Base-by-base conservation (phyloP, 2,797 vertebrate genomes). In the Liasis olivaceus region DNA sequence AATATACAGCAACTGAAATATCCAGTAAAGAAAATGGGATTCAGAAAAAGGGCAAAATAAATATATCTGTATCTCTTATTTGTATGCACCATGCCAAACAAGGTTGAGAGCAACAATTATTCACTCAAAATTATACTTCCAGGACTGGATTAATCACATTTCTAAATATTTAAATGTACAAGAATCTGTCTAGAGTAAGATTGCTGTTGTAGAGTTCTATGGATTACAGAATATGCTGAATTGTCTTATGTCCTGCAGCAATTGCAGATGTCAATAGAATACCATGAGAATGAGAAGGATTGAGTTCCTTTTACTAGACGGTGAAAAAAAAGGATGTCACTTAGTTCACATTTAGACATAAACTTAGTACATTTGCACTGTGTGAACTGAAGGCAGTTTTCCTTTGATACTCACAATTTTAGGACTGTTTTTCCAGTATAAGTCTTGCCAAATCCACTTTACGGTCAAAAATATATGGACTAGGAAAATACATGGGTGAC, bases 1-100 rank as follows among this genome's bases (percentile, higher is more conserved):
- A 93, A 97, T 96, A 95, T 28, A 64, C 20, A 72, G 91, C 88
- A 93, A 97, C 95, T 96, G 87, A 81, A 95, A 95, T 96, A 96
- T 94, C 95, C 96, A 95, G 95, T 93, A 91, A 93, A 94, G 95
- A 95, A 85, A 90, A 47, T 96, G 92, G 72, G 93, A 94, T 96
- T 93, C 93, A 88, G 91, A 95, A 93, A 86, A 90, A 89, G 91
- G 89, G 94, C 93, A 95, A 87, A 94, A 96, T 94, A 90, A 97
- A 92, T 84, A 94, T 77, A 90, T 31, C 87, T 15, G 31, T 62
- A 86, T 95, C 93, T 87, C 64, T 9, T 31, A 69, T 56, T 77
- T 77, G 8, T 17, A 42, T 36, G 31, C 51, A 54, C 69, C 36
- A 22, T 42, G 17, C 7, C 17, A 77, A 77, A 77, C 24, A 59